Percentiles rank a stretch among this genome's conserved stretches.
These are phyloP conservation scores for Gymnocheta viridis DNA, from an alignment of 2,888 invertebrate genomes.

Conservation along the genomic window DNA sequence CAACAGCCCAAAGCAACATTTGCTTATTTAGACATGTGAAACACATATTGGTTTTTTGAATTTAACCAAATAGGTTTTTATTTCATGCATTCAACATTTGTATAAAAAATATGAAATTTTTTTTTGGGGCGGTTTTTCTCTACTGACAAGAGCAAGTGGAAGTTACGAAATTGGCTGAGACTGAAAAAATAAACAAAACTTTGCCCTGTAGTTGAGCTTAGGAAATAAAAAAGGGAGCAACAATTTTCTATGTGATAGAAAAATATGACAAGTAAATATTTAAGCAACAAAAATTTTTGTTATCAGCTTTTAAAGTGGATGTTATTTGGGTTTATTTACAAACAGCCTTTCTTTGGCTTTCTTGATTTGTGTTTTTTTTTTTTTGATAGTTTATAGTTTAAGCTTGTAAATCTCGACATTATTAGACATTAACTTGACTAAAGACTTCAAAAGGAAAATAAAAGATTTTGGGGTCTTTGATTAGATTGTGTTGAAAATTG, in stretches of 20 bases:
- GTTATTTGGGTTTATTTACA: constrained; percentile 27
- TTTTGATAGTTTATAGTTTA: constrained; percentile 19
- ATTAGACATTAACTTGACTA: constrained; percentile 46
- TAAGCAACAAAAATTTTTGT: neutral
- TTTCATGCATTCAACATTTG: constrained; percentile 21
- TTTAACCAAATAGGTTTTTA: constrained; percentile 42
- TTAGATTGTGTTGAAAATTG: constrained; percentile 6
- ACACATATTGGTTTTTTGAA: constrained; percentile 53
- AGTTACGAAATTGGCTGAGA: neutral
- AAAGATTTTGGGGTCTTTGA: constrained; percentile 7
- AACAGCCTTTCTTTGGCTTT: neutral
- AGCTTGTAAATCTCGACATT: constrained; percentile 46
- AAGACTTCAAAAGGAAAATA: constrained; percentile 12
- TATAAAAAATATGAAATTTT: neutral
- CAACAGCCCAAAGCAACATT: constrained; percentile 36
- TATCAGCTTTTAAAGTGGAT: constrained; percentile 10
- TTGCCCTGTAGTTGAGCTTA: neutral
- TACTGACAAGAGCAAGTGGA: neutral
- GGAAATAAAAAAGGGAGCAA: neutral
- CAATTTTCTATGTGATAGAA: neutral
- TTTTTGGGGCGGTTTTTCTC: neutral
- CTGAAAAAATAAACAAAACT: constrained; percentile 19
- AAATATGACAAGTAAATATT: constrained; percentile 45
- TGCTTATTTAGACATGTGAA: constrained; percentile 54
- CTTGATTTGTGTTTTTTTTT: neutral